Base-by-base conservation (phyloP, 2,113 vertebrate genomes). In the Scomber scombrus region DNA sequence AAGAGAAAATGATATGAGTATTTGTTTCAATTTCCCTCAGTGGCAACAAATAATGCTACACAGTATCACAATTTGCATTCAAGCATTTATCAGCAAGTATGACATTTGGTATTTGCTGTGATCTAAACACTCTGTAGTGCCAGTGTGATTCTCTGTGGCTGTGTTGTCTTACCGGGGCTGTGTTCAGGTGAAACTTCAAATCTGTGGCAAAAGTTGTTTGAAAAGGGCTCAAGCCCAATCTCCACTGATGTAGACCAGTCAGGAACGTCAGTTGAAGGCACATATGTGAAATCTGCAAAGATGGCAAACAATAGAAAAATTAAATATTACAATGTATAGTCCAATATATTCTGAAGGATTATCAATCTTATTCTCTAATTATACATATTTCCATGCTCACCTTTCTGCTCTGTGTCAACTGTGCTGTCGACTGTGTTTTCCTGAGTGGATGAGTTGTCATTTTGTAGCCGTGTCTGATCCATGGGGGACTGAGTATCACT, bases 361-460 rank as follows among this genome's bases (percentile, higher is more conserved):
- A 10, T 7, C 34, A 40, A 40, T 7, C 8, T 10, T 40, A 40
- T 40, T 40, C 34, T 40, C 34, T 9, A 40, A 40, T 40, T 40
- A 9, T 40, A 40, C 6, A 40, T 40, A 40, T 40, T 40, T 7
- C 7, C 34, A 9, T 40, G 34, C 95, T 93, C 90, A 98, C 97
- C 96, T 75, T 90, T 73, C 55, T 89, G 70, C 31, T 90, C 92
- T 2, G 93, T 54, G 82, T 90, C 61, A 66, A 91, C 90, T 1
- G 94, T 82, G 89, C 91, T 96, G 79, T 97, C 96, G 0, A 95
- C 81, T 18, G 95, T 96, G 89, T 90, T 86, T 84, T 97, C 97
- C 89, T 96, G 96, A 11, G 92, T 79, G 57, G 91, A 84, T 13
- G 83, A 52, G 0, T 67, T 0, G 11, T 94, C 95, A 0, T 86